Evolutionary conservation across 2,113 vertebrate species (phyloP).

Genomic region (Platycercus adscitus): DNA sequence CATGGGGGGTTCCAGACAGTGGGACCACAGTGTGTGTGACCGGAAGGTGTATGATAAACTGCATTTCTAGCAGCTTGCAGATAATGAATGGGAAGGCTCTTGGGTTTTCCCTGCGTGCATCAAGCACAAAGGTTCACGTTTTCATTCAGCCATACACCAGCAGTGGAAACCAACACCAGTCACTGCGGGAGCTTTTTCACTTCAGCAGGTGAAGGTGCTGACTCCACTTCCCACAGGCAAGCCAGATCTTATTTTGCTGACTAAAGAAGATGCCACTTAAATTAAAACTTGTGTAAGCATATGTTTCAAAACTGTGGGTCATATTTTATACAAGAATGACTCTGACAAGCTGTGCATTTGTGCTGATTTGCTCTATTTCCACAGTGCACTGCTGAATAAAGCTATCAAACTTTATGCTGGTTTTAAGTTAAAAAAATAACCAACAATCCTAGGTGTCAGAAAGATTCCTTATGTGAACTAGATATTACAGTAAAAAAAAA

Average conservation of each 20-base stretch:
- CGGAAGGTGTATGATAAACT: background rate
- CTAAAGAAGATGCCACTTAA: slow-evolving; percentile 77
- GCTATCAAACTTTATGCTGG: slow-evolving; percentile 25
- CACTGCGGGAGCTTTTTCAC: slow-evolving; percentile 43
- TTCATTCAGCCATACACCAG: background rate
- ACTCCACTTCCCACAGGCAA: slow-evolving; percentile 63
- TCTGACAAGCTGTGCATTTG: slow-evolving; percentile 71
- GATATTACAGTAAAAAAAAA: background rate
- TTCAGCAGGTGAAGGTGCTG: slow-evolving; percentile 69
- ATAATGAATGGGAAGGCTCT: background rate
- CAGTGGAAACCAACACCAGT: background rate
- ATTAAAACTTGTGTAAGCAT: slow-evolving; percentile 75
- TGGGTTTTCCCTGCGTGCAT: background rate
- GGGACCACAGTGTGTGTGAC: background rate
- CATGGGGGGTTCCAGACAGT: background rate
- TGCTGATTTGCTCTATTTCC: slow-evolving; percentile 75
- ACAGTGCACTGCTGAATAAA: slow-evolving; percentile 34
- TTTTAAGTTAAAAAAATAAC: slow-evolving; percentile 20
- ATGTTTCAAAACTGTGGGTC: slow-evolving; percentile 74
- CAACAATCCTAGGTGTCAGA: background rate
- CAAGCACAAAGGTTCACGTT: background rate
- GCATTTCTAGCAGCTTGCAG: background rate
- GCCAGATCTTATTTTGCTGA: slow-evolving; percentile 72
- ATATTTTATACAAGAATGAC: slow-evolving; percentile 77
- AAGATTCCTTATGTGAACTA: background rate